phyloP scores from a whole-genome alignment of 2,888 invertebrate genomes.

The Rapana venosa region DNA sequence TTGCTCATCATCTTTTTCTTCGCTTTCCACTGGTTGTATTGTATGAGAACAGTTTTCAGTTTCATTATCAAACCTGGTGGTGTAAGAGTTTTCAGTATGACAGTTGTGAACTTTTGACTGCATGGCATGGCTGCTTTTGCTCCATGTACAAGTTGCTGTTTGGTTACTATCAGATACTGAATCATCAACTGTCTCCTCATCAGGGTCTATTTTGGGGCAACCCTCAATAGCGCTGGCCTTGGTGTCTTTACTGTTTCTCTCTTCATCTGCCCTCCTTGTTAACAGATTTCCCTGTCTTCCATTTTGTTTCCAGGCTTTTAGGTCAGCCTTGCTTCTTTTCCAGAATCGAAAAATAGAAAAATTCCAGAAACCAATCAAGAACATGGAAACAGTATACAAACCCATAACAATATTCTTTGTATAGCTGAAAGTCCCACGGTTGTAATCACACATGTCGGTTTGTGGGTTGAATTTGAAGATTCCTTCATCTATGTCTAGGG shows the following conservation, averaged over 20 bases:
- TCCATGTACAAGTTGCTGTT: too few species aligned
- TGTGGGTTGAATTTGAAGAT: conserved; percentile 18
- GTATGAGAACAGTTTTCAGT: too few species aligned
- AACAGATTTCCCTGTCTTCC: too few species aligned
- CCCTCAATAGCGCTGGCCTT: background rate
- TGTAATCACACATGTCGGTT: conserved; percentile 34
- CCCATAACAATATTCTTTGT: background rate
- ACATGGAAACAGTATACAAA: conserved; percentile 6
- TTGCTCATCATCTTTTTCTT: too few species aligned
- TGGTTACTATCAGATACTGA: too few species aligned
- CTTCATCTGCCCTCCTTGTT: too few species aligned
- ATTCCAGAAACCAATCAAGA: conserved; percentile 15
- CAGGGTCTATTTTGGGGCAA: background rate
- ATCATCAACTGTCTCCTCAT: too few species aligned
- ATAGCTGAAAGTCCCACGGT: background rate
- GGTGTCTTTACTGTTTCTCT: too few species aligned
- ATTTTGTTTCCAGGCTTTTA: background rate
- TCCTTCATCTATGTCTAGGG: conserved; percentile 12
- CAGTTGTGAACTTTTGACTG: background rate
- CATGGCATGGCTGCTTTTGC: too few species aligned
- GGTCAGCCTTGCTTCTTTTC: background rate
- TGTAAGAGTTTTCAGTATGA: background rate
- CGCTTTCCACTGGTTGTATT: too few species aligned
- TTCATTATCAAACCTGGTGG: too few species aligned
- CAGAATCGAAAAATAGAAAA: conserved; percentile 30